A percentile compares a stretch with the other conserved stretches of the same genome.
Evolutionary conservation across 2,888 invertebrate genomes (phyloP).

Genomic region (Aspidapion aeneum): DNA sequence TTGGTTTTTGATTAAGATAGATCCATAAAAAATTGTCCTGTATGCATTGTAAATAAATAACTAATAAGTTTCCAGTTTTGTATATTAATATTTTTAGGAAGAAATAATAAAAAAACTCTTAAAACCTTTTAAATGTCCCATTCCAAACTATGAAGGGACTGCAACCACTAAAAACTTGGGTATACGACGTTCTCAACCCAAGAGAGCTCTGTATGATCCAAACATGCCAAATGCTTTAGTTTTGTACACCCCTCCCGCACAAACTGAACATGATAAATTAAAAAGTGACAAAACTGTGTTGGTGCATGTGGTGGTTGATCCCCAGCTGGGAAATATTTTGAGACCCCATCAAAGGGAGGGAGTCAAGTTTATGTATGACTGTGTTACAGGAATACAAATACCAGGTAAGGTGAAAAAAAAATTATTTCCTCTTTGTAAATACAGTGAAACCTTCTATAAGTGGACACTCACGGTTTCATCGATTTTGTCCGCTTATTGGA

Average conservation of each 20-base stretch:
- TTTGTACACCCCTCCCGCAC: slow-evolving; percentile 77
- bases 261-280: slow-evolving; percentile 84
- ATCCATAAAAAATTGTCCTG: neutral
- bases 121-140: slow-evolving; percentile 90
- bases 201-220: slow-evolving; percentile 86
- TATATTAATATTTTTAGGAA: slow-evolving; percentile 54
- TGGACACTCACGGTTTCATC: too few relatives aligned
- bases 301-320: slow-evolving; percentile 98
- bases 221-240: slow-evolving; percentile 89
- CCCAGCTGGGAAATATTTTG: slow-evolving; percentile 81
- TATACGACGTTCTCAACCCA: slow-evolving; percentile 58
- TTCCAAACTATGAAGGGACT: slow-evolving; percentile 79
- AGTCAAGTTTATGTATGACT: slow-evolving; percentile 99
- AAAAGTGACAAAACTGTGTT: slow-evolving; percentile 67
- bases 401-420: too few relatives aligned
- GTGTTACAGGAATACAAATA: slow-evolving; percentile 90
- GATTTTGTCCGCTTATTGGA: too few relatives aligned
- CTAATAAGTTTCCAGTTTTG: neutral
- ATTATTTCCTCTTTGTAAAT: too few relatives aligned
- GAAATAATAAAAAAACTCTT: slow-evolving; percentile 75
- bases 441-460: too few relatives aligned
- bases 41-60: too few relatives aligned
- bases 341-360: slow-evolving; percentile 99
- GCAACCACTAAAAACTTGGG: slow-evolving; percentile 77
- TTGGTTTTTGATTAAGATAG: too few relatives aligned